A percentile compares a stretch with the other conserved stretches of the same genome.
Evolutionary conservation across 2,113 vertebrate species (phyloP).

Genomic region (Suncus etruscus): DNA sequence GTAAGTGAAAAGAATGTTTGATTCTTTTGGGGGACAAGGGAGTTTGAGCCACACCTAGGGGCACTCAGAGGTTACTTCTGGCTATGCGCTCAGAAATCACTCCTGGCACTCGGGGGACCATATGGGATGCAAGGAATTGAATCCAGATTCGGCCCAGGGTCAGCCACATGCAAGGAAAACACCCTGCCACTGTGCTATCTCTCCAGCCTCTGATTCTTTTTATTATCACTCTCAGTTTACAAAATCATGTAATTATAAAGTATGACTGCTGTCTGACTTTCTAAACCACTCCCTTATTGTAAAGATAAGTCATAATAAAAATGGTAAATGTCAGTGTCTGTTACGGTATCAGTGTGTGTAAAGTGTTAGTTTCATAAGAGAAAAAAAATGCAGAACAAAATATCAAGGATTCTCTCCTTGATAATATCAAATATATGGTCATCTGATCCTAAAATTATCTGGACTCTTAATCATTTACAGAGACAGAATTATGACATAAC

Average conservation of each 20-base stretch:
- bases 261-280: not conserved
- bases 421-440: too few species aligned
- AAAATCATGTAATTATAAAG: not conserved
- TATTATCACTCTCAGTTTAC: not conserved
- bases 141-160: too few species aligned
- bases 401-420: not conserved
- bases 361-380: not conserved
- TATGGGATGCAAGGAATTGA: too few species aligned
- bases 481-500: not conserved
- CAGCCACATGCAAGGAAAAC: too few species aligned
- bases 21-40: not conserved
- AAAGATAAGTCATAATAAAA: conserved; percentile 1
- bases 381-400: not conserved
- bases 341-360: not conserved
- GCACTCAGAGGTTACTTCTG: too few species aligned
- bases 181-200: too few species aligned
- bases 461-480: conserved; percentile 19
- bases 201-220: not conserved
- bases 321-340: not conserved
- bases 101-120: too few species aligned
- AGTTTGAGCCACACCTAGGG: too few species aligned
- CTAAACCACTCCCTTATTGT: not conserved
- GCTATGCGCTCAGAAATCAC: too few species aligned
- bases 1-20: conserved; percentile 33
- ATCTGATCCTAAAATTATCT: not conserved